phyloP scores from a whole-genome alignment of 2,113 vertebrate genomes.

The Mastomys coucha region DNA sequence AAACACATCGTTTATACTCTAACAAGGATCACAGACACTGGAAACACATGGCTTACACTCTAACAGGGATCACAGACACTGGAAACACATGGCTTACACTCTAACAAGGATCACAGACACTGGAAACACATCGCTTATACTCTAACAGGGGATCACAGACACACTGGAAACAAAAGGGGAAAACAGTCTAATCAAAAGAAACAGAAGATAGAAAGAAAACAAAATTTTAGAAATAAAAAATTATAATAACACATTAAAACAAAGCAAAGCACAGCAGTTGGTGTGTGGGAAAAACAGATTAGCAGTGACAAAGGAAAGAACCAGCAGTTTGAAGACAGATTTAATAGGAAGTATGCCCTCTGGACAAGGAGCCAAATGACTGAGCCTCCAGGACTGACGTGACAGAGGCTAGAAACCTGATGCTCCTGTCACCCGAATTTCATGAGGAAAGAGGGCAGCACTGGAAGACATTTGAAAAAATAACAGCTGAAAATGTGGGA shows the following conservation, averaged over 20 bases:
- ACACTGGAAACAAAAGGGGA: background rate
- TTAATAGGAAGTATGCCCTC: background rate
- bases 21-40: background rate
- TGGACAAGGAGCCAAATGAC: background rate
- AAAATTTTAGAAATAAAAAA: slow-evolving; percentile 1
- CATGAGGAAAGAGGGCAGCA: background rate
- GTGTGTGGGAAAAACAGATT: background rate
- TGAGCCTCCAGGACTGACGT: background rate
- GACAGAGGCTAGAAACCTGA: background rate
- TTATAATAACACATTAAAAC: background rate
- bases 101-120: background rate
- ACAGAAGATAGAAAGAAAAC: background rate
- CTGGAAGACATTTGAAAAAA: background rate
- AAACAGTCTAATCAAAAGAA: slow-evolving; percentile 21
- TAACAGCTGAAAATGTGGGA: background rate
- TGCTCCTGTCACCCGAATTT: background rate
- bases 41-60: background rate
- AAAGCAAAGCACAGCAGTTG: background rate
- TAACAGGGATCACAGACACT: background rate
- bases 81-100: background rate
- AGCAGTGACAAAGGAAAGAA: background rate
- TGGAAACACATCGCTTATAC: background rate
- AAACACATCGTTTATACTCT: background rate
- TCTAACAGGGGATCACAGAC: background rate
- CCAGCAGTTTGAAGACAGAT: background rate